phyloP scores from a whole-genome alignment of 2,797 vertebrate species.

The Scarus forsteni region DNA sequence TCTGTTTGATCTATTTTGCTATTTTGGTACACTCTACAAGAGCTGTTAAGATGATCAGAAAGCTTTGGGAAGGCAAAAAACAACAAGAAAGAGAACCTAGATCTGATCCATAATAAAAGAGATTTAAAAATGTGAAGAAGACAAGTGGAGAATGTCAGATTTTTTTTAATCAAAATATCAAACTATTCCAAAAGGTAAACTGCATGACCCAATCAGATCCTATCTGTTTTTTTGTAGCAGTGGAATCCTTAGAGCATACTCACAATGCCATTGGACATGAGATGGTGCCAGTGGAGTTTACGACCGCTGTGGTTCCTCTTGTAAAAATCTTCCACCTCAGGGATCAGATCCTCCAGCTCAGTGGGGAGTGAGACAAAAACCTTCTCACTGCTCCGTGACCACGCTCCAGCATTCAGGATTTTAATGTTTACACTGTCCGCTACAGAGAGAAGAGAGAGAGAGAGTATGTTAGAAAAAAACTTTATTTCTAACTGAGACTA shows the following conservation, averaged over 20 bases:
- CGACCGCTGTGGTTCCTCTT: constrained; percentile 98
- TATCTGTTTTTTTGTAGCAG: too few species aligned
- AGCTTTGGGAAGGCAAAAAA: not conserved
- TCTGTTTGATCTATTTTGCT: too few species aligned
- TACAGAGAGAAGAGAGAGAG: constrained; percentile 48
- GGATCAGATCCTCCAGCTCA: constrained; percentile 96
- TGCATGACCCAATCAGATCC: not conserved
- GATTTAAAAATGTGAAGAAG: not conserved
- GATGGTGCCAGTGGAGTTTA: constrained; percentile 98
- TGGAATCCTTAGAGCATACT: constrained; percentile 55
- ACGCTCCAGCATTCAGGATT: constrained; percentile 97
- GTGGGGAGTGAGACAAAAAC: constrained; percentile 97
- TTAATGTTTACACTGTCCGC: constrained; percentile 99
- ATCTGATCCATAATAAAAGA: not conserved
- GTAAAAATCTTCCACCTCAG: constrained; percentile 98
- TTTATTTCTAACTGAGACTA: not conserved
- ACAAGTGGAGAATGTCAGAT: not conserved
- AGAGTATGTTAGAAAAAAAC: not conserved
- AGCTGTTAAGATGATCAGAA: not conserved
- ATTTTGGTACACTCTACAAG: not conserved
- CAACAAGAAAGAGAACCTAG: not conserved
- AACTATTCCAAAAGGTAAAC: not conserved
- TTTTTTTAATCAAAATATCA: too few species aligned
- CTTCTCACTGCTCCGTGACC: constrained; percentile 98
- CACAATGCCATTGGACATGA: constrained; percentile 99